Conservation (phyloP, 2,113 vertebrate species). For the Hemibagrus wyckioides region DNA sequence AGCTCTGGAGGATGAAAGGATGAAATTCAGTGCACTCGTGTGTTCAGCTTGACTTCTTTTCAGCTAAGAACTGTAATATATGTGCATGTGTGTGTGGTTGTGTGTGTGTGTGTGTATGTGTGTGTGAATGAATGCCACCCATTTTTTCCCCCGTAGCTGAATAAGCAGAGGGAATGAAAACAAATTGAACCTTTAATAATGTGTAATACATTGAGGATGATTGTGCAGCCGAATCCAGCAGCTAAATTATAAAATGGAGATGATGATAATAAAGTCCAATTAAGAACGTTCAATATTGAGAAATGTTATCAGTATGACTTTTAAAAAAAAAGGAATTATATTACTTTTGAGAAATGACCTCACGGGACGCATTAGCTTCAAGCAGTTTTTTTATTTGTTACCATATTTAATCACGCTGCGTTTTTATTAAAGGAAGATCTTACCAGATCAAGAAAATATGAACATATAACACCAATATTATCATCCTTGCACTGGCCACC, state of each 20-base stretch:
- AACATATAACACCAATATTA: too few species aligned
- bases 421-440: neutral
- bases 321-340: neutral
- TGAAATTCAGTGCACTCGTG: too few species aligned
- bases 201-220: neutral
- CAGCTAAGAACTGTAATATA: neutral
- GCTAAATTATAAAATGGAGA: neutral
- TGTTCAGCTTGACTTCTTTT: too few species aligned
- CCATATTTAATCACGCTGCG: too few species aligned
- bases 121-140: conserved; percentile 14
- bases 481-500: too few species aligned
- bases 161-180: neutral
- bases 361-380: neutral
- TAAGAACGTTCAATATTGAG: neutral
- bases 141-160: neutral
- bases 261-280: conserved; percentile 1
- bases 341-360: neutral
- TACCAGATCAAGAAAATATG: too few species aligned
- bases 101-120: neutral
- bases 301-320: conserved; percentile 3
- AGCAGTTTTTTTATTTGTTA: neutral
- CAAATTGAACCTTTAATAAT: neutral
- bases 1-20: too few species aligned
- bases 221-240: neutral
- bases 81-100: neutral